Base-by-base conservation (phyloP, 2,797 vertebrate species). In the Myotis vivesi region DNA sequence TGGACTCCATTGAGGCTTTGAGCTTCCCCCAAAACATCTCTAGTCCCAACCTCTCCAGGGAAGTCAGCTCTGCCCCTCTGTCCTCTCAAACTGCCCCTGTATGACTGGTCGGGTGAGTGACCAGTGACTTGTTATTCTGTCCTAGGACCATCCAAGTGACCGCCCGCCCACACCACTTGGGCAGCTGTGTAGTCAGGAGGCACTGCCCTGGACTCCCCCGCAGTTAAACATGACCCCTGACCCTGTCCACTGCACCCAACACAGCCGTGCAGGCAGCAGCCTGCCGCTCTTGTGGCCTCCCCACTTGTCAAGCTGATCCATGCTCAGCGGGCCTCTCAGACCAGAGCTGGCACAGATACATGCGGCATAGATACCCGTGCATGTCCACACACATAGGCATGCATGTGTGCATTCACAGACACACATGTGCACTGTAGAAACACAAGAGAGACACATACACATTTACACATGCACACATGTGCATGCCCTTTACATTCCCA, bases 141-240 rank as follows among this genome's bases (percentile, higher is more conserved):
- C 85, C 95, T 15, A 19, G 80, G 33, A 88, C 49, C 85, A 90
- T 94, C 94, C 92, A 94, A 95, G 86, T 85, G 87, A 64, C 94
- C 38, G 59, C 94, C 94, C 38, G 85, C 94, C 91, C 95, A 97
- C 94, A 53, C 96, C 2, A 3, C 87, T 66, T 83, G 64, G 51
- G 88, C 15, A 25, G 77, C 36, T 1, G 0, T 28, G 89, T 5
- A 22, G 77, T 33, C 64, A 25, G 66, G 36, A 94, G 83, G 20
- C 87, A 30, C 55, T 57, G 73, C 59, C 89, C 91, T 3, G 10
- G 91, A 89, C 41, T 88, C 69, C 77, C 38, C 53, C 5, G 0
- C 3, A 23, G 51, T 75, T 89, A 96, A 97, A 96, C 85, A 95
- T 93, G 91, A 94, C 93, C 95, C 46, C 85, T 96, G 96, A 38